Conservation (phyloP, 2,888 invertebrate species). For the Diarsia rubi region DNA sequence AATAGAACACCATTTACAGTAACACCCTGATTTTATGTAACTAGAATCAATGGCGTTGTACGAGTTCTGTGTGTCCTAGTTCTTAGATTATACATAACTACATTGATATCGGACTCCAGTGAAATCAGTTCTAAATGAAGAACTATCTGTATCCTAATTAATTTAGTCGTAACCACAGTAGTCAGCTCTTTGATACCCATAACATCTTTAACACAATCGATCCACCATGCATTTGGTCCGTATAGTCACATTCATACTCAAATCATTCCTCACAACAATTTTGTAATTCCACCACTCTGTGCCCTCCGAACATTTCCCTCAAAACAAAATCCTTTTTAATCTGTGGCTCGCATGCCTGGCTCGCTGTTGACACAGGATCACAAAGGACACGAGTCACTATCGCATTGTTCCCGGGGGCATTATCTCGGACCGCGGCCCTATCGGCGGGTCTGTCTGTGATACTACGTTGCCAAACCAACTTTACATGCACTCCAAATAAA, state of each 20-base stretch:
- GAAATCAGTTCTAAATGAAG: background rate
- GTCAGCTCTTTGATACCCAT: background rate
- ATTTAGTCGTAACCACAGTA: background rate
- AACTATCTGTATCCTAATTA: background rate
- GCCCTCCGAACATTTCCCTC: background rate
- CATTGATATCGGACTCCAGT: background rate
- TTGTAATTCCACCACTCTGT: background rate
- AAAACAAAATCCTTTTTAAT: constrained; percentile 27
- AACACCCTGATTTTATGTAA: background rate
- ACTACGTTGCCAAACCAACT: constrained; percentile 19
- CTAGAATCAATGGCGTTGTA: background rate
- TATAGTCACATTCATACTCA: background rate
- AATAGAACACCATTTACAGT: background rate
- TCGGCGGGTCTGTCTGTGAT: constrained; percentile 14
- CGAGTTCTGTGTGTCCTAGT: background rate
- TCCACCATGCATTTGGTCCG: background rate
- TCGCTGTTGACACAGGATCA: constrained; percentile 45
- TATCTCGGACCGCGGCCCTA: constrained; percentile 32
- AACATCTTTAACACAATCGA: background rate
- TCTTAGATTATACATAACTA: background rate
- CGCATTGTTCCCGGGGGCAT: constrained; percentile 52
- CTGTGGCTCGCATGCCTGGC: background rate
- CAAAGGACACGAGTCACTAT: constrained; percentile 45
- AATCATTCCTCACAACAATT: background rate
- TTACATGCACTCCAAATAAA: constrained; percentile 14